Percentiles rank a stretch among this genome's conserved stretches.
phyloP scores from a whole-genome alignment of 2,113 vertebrate genomes.

The Erinaceus europaeus region DNA sequence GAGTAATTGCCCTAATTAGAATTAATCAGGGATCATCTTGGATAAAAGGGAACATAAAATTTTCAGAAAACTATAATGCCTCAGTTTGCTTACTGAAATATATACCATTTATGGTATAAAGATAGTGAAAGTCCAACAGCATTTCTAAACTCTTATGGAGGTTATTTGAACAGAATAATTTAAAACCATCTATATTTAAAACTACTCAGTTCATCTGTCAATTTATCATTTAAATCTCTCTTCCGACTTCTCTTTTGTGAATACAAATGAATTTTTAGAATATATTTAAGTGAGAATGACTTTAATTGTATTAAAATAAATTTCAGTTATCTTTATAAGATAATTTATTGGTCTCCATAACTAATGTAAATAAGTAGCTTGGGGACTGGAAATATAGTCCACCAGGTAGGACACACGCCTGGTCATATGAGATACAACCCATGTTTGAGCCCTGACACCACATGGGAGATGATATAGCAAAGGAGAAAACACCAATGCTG shows the following conservation, averaged over 20 bases:
- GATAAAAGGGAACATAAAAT: background rate
- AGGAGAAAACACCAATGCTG: too few relatives aligned
- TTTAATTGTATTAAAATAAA: too few relatives aligned
- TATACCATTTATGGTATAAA: background rate
- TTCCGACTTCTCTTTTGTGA: background rate
- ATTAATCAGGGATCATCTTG: background rate
- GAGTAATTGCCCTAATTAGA: background rate
- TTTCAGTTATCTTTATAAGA: background rate
- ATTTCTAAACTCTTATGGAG: background rate
- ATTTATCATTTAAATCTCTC: background rate
- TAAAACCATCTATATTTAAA: slow-evolving; percentile 20
- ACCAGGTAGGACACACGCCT: too few relatives aligned
- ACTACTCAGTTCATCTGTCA: background rate
- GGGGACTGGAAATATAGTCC: too few relatives aligned
- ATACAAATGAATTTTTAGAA: too few relatives aligned
- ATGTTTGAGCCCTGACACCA: too few relatives aligned
- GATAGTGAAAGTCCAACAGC: background rate
- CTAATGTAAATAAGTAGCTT: background rate
- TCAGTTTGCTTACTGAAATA: background rate
- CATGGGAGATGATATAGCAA: too few relatives aligned
- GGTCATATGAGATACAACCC: too few relatives aligned
- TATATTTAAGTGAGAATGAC: too few relatives aligned
- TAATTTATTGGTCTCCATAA: background rate
- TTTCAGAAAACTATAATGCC: background rate
- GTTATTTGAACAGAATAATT: background rate